Evolutionary conservation across 2,888 invertebrate genomes (phyloP), one percentile per base, ranked within the genome.

Genomic region (Limnephilus auricula): DNA sequence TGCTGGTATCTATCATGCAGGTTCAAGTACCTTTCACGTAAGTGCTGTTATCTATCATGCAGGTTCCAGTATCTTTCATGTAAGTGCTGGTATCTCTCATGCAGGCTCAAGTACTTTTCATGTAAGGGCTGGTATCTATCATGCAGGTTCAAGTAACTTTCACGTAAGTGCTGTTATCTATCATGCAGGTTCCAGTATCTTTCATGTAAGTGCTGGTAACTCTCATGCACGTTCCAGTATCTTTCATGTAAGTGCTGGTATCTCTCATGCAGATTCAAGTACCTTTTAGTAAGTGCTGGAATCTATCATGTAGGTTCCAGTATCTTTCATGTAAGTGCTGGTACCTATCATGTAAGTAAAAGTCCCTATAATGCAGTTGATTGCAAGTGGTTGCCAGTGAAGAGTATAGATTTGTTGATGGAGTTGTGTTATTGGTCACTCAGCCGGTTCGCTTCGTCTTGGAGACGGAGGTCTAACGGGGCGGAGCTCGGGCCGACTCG

Each of bases 401-500:
- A 65, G 65, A 65, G 80, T 32, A 83, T 37, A 83, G 83, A 83
- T 34, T 83, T 83, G 83, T 83, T 83, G 90, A 83, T 84, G 82
- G 34, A 34, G 82, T 89, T 80, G 32, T 90, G 83, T 82, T 84
- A 84, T 91, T 85, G 40, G 82, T 79, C 30, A 30, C 50, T 79
- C 95, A 95, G 94, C 93, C 93, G 95, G 95, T 95, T 93, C 95
- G 95, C 94, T 95, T 95, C 93, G 95, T 95, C 95, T 95, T 96
- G 94, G 96, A 96, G 96, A 96, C 96, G 93, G 96, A 96, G 94
- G 96, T 96, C 95, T 96, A 96, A 96, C 95, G 95, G 91, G 92
- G 65, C 65, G 89, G 92, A 88, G 92, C 92, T 82, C 89, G 89
- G 90, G 85, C 85, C 84, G 91, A 31, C 86, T 85, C 89, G 86